Conservation (phyloP, 2,113 vertebrate genomes). For the Willisornis vidua region DNA sequence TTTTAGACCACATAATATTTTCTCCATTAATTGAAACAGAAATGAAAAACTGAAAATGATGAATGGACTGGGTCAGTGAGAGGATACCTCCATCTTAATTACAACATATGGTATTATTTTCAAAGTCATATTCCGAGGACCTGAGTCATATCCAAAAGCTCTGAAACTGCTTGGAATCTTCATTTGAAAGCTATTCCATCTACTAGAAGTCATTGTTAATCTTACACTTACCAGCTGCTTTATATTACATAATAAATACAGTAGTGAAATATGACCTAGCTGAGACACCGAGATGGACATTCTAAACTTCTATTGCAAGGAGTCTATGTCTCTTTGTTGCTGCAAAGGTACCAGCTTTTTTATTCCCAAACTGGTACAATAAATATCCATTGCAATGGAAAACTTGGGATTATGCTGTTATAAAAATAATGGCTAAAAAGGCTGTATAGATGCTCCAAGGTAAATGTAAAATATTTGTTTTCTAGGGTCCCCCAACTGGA, state of each 20-base stretch:
- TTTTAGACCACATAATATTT: not conserved
- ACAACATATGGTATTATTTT: not conserved
- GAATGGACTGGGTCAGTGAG: not conserved
- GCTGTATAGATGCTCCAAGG: not conserved
- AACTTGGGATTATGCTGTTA: not conserved
- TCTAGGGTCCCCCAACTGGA: not conserved
- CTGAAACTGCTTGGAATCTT: not conserved
- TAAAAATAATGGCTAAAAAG: not conserved
- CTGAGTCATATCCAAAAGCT: not conserved
- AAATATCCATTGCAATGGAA: not conserved
- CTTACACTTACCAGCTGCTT: not conserved
- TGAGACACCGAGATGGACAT: not conserved
- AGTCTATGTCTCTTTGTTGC: not conserved
- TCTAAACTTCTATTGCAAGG: not conserved
- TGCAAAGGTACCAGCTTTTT: not conserved
- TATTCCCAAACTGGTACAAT: not conserved
- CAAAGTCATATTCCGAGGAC: not conserved
- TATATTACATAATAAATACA: not conserved
- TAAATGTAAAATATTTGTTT: not conserved
- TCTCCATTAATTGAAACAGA: not conserved
- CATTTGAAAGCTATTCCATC: not conserved
- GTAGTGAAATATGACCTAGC: not conserved
- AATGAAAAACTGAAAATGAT: not conserved
- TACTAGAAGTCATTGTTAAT: not conserved
- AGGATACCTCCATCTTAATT: not conserved